Conservation (phyloP, 2,113 vertebrate genomes). For the Brachypteracias leptosomus region DNA sequence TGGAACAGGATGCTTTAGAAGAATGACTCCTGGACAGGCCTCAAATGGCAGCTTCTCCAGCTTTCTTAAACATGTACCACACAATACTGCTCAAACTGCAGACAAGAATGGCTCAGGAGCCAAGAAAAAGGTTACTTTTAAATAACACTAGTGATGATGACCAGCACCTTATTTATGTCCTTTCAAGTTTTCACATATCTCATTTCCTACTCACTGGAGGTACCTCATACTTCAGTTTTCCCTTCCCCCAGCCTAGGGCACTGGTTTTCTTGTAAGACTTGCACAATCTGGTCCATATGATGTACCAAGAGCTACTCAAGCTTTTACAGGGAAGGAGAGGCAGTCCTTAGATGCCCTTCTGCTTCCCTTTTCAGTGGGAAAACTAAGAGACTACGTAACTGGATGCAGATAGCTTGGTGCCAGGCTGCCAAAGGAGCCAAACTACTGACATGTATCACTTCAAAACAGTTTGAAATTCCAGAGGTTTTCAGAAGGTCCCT, state of each 20-base stretch:
- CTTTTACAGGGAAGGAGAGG: not conserved
- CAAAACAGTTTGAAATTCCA: not conserved
- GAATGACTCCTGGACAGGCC: not conserved
- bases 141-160: not conserved
- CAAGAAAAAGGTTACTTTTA: not conserved
- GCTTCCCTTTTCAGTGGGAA: not conserved
- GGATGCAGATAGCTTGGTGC: not conserved
- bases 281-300: not conserved
- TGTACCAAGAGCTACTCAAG: not conserved
- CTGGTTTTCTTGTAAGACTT: not conserved
- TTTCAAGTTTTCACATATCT: not conserved
- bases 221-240: not conserved
- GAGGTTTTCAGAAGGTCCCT: not conserved
- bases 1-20: not conserved
- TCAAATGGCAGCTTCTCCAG: not conserved
- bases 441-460: not conserved
- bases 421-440: not conserved
- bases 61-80: not conserved
- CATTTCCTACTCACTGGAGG: not conserved
- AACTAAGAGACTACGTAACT: not conserved
- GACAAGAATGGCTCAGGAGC: not conserved
- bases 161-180: not conserved
- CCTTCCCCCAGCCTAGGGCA: not conserved
- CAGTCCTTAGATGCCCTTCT: not conserved
- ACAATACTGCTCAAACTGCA: not conserved